Base-by-base conservation (phyloP, 2,113 vertebrate genomes). In the Cottus gobio region DNA sequence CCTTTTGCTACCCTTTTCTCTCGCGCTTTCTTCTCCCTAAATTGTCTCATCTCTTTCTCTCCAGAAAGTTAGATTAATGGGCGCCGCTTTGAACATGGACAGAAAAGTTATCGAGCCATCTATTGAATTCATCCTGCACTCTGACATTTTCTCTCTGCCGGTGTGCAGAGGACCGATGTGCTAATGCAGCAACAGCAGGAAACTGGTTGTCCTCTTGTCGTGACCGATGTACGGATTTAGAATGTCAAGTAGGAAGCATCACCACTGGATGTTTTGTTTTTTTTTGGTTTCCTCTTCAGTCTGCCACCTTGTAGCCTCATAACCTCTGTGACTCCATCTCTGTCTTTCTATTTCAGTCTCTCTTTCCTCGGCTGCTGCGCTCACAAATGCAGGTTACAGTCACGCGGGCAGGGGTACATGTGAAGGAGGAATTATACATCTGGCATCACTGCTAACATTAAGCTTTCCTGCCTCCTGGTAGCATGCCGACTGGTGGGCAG, bases 51-150 rank as follows among this genome's bases (percentile, higher is more conserved):
- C 69, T 85, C 65, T 31, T 31, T 68, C 69, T 79, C 62, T 74
- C 65, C 48, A 52, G 62, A 85, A 77, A 61, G 75, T 71, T 54
- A 73, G 46, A 77, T 88, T 86, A 88, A 91, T 81, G 67, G 77
- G 72, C 79, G 44, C 67, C 68, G 65, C 62, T 89, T 65, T 82
- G 81, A 78, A 77, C 34, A 54, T 69, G 34, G 66, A 79, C 80
- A 76, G 61, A 90, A 79, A 72, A 78, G 75, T 82, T 44, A 87
- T 73, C 60, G 65, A 84, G 83, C 77, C 82, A 80, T 86, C 61
- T 79, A 70, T 77, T 72, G 75, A 75, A 80, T 80, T 74, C 52
- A 70, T 65, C 69, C 85, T 75, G 77, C 44, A 64, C 82, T 60
- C 42, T 79, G 73, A 83, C 79, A 73, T 68, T 28, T 22, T 63